Conservation (phyloP, 2,113 vertebrate species). For the Mungos mungo region DNA sequence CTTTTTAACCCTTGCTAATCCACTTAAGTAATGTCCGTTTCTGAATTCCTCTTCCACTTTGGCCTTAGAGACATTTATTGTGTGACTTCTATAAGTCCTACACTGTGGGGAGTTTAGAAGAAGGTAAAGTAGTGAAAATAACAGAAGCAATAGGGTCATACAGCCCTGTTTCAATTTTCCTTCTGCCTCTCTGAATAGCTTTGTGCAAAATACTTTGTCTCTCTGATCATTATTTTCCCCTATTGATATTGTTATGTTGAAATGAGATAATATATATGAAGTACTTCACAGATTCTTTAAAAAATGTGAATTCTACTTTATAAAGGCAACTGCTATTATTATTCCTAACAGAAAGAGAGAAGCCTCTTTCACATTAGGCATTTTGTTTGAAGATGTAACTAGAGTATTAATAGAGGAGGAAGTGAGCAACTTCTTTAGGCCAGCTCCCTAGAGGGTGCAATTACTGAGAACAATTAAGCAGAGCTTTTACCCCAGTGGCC, state of each 20-base stretch:
- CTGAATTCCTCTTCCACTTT: background rate
- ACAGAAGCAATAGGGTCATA: background rate
- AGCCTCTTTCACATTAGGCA: background rate
- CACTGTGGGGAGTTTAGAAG: background rate
- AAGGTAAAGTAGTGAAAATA: background rate
- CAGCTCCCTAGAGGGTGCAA: background rate
- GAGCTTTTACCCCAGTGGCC: background rate
- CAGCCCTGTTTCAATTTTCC: background rate
- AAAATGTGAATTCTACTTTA: background rate
- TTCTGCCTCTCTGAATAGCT: background rate
- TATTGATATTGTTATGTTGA: background rate
- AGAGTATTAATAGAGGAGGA: conserved; percentile 17
- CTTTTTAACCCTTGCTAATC: background rate
- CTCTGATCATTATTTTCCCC: background rate
- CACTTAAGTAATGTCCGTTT: background rate
- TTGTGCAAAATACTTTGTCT: background rate
- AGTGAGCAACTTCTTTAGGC: conserved; percentile 45
- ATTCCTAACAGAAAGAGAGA: background rate
- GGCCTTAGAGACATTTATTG: background rate
- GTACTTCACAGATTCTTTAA: background rate
- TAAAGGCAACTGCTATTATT: background rate
- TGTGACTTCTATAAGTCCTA: background rate
- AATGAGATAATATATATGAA: background rate
- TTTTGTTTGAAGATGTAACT: conserved; percentile 6
- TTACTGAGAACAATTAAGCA: conserved; percentile 52